Conservation (phyloP, 2,888 invertebrate species). For the Drosophila atripex region DNA sequence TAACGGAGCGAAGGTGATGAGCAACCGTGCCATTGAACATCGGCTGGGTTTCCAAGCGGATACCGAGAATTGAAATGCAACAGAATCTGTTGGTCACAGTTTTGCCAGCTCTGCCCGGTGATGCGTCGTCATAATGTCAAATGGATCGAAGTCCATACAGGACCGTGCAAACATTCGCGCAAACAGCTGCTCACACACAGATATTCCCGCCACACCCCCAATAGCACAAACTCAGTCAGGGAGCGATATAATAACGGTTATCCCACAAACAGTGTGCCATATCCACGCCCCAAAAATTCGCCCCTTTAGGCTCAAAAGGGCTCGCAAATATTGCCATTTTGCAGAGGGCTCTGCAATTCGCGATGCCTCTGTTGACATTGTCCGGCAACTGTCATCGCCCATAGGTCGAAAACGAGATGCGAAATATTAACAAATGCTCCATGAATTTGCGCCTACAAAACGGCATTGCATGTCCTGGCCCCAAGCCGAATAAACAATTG, state of each 20-base stretch:
- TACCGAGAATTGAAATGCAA: conserved; percentile 52
- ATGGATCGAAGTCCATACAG: conserved; percentile 37
- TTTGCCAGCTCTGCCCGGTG: conserved; percentile 47
- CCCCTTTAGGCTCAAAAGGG: conserved; percentile 14
- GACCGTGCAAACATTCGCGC: conserved; percentile 22
- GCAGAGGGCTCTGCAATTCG: conserved; percentile 46
- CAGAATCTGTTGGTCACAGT: conserved; percentile 33
- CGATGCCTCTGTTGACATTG: conserved; percentile 62
- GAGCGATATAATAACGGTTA: conserved; percentile 71
- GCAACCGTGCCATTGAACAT: not conserved
- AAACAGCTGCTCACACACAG: conserved; percentile 9
- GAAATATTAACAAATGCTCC: conserved; percentile 66
- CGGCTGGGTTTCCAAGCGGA: conserved; percentile 3
- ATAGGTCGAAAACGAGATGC: conserved; percentile 56
- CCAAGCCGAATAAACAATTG: conserved; percentile 5
- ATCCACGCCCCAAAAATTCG: not conserved
- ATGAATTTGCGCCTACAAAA: conserved; percentile 18
- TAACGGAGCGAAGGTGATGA: conserved; percentile 50
- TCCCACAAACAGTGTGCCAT: conserved; percentile 57
- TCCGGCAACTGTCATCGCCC: conserved; percentile 47
- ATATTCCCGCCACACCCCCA: not conserved
- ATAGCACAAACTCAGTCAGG: not conserved
- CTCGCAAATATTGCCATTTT: conserved; percentile 40
- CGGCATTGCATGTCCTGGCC: conserved; percentile 19
- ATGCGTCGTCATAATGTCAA: conserved; percentile 65